These are phyloP conservation scores for Dermochelys coriacea DNA, from an alignment of 2,797 vertebrate genomes.

Conservation along the genomic window DNA sequence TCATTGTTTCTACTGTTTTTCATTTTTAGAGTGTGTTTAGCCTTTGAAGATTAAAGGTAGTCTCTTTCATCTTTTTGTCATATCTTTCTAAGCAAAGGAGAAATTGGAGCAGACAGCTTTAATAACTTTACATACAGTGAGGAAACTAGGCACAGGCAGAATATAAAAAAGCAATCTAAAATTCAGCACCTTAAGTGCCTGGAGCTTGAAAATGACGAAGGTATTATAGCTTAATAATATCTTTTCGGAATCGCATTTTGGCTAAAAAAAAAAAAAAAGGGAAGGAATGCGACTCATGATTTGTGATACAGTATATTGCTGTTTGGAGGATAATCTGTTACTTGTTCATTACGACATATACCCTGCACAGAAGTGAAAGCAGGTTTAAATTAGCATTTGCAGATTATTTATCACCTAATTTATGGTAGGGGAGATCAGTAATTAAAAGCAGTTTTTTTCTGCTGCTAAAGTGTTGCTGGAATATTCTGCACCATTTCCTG, in stretches of 20 bases:
- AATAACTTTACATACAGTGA: slow-evolving; percentile 76
- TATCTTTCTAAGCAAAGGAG: slow-evolving; percentile 67
- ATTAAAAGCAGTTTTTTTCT: slow-evolving; percentile 53
- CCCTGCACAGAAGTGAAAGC: slow-evolving; percentile 32
- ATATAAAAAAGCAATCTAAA: slow-evolving; percentile 79
- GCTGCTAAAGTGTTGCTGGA: neutral
- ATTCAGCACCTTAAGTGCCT: slow-evolving; percentile 76
- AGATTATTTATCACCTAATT: slow-evolving; percentile 54
- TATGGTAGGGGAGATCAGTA: slow-evolving; percentile 49
- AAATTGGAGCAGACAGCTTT: slow-evolving; percentile 80
- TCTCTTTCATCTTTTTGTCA: slow-evolving; percentile 71
- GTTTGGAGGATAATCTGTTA: slow-evolving; percentile 52
- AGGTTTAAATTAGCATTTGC: slow-evolving; percentile 66
- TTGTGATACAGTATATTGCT: slow-evolving; percentile 52
- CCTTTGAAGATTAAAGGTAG: slow-evolving; percentile 61
- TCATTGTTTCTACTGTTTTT: slow-evolving; percentile 55
- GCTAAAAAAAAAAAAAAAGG: slow-evolving; percentile 51
- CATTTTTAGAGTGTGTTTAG: slow-evolving; percentile 58
- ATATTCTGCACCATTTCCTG: neutral
- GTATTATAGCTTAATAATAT: slow-evolving; percentile 76
- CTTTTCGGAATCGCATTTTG: slow-evolving; percentile 70
- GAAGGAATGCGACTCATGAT: slow-evolving; percentile 51
- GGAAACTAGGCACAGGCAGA: slow-evolving; percentile 60
- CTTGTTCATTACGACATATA: slow-evolving; percentile 45
- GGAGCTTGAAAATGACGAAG: slow-evolving; percentile 71